Conservation (phyloP, 2,797 vertebrate genomes). For the Siniperca obscura region DNA sequence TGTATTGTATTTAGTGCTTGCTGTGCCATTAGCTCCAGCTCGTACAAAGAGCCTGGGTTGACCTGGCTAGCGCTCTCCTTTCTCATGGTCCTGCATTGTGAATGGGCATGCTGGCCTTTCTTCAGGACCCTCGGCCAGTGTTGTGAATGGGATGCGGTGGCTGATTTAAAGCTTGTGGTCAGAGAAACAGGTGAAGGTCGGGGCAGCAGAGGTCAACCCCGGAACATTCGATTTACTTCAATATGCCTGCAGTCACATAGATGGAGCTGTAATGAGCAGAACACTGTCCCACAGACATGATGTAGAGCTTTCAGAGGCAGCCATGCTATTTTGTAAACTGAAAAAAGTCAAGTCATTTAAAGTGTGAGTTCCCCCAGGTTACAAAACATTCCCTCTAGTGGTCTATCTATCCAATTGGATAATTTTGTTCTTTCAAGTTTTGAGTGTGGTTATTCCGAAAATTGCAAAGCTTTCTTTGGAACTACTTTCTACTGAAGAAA, state of each 20-base stretch:
- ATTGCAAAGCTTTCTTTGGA: not conserved
- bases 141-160: conserved; percentile 67
- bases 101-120: conserved; percentile 68
- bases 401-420: not conserved
- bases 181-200: conserved; percentile 83
- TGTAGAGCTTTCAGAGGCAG: conserved; percentile 31
- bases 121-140: conserved; percentile 67
- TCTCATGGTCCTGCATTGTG: conserved; percentile 68
- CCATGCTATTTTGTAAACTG: not conserved
- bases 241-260: conserved; percentile 63
- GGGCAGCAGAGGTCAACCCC: conserved; percentile 77
- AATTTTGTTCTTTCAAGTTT: not conserved
- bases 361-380: conserved; percentile 22
- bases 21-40: conserved; percentile 67
- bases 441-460: not conserved
- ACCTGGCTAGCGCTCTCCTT: conserved; percentile 70
- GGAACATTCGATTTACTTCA: conserved; percentile 81
- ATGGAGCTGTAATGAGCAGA: conserved; percentile 69
- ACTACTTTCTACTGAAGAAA: not conserved
- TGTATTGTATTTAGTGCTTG: conserved; percentile 57
- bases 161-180: conserved; percentile 83
- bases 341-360: conserved; percentile 20
- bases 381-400: not conserved
- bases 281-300: conserved; percentile 47
- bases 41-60: conserved; percentile 72